Conservation (phyloP, 2,888 invertebrate species). For the Eledona agricola region DNA sequence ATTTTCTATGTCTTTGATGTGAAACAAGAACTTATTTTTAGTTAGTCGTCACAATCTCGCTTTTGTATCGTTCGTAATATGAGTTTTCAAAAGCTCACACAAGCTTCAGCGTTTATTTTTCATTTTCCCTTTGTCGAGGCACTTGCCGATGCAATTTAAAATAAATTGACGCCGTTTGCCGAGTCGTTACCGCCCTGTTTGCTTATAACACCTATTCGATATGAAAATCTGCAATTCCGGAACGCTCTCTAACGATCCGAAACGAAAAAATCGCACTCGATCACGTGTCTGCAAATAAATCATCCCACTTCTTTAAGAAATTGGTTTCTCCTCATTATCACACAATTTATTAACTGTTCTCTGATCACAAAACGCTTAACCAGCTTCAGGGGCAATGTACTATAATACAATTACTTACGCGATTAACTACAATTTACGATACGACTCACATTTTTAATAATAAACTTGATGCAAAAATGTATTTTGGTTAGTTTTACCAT, state of each 20-base stretch:
- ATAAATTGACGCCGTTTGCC: slow-evolving; percentile 33
- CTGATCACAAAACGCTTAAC: too few species aligned
- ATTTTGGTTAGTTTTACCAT: too few species aligned
- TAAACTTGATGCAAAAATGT: too few species aligned
- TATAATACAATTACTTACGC: too few species aligned
- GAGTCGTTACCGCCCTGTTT: slow-evolving; percentile 28
- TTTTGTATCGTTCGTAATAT: slow-evolving; percentile 32
- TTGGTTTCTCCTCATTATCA: too few species aligned
- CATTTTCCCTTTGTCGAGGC: slow-evolving; percentile 32
- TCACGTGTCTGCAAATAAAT: too few species aligned
- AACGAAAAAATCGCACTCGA: background rate
- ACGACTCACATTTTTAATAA: too few species aligned
- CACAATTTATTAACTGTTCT: too few species aligned
- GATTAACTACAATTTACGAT: too few species aligned
- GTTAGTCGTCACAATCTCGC: slow-evolving; percentile 31
- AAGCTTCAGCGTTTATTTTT: slow-evolving; percentile 30
- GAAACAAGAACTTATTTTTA: slow-evolving; percentile 27
- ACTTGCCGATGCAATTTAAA: slow-evolving; percentile 32
- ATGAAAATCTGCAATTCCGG: slow-evolving; percentile 30
- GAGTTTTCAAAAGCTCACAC: slow-evolving; percentile 35
- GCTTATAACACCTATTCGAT: slow-evolving; percentile 31
- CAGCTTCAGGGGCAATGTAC: too few species aligned
- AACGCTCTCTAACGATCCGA: slow-evolving; percentile 13
- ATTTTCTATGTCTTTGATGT: slow-evolving; percentile 43
- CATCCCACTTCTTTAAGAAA: too few species aligned